Base-by-base conservation (phyloP, 2,113 vertebrate species). In the Pterophyllum scalare region DNA sequence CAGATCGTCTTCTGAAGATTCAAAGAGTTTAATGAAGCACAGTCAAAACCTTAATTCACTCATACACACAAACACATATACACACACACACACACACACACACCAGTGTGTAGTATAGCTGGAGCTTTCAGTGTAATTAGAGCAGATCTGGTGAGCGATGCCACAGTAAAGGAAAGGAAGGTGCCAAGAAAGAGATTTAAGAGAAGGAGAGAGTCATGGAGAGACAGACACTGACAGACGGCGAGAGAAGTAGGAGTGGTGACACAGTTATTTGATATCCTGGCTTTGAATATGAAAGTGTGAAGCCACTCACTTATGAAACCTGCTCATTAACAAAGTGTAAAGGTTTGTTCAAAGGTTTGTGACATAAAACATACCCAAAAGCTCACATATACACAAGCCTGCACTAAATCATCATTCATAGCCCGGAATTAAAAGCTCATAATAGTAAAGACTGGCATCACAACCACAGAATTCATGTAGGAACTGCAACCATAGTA, bases 81-180 rank as follows among this genome's bases (percentile, higher is more conserved):
- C 79, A 54, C 15, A 54, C 75, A 52, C 60, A 58, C 78, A 26
- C 75, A 81, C 62, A 79, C 38, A 20, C 79, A 54, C 15, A 54
- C 75, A 52, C 60, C 10, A 78, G 70, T n/a, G 59, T n/a, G 84
- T 56, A 54, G 24, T 76, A 60, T 65, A 80, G 82, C 59, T 58
- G 52, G 67, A 79, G 78, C 17, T 22, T 77, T 90, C 56, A 31
- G 62, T 43, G 64, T 87, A 82, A 91, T 87, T 87, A 80, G 77
- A 85, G 56, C 54, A 52, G 62, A 76, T 81, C 67, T 81, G 83
- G 56, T 52, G 40, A 54, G 77, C 52, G 61, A 28, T 28, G n/a
- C 17, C 43, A 62, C 26, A 46, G 75, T 77, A 78, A 90, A 46
- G 59, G 24, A 74, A 64, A 56, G 61, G 77, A 65, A 60, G 61